Base-by-base conservation (phyloP, 2,888 invertebrate genomes). In the Melanotus villosus region DNA sequence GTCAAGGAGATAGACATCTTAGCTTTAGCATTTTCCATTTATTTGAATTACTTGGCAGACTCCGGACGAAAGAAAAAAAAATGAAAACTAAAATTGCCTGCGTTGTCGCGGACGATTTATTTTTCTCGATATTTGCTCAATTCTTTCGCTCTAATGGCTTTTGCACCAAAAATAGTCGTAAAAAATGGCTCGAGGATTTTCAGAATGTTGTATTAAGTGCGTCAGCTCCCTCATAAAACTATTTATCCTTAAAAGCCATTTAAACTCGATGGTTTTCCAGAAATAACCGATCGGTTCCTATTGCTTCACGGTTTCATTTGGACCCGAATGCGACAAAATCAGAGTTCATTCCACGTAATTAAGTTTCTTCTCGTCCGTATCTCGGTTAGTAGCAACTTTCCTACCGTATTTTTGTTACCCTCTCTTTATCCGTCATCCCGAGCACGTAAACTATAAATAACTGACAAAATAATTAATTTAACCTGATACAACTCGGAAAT, bases 401-500 rank as follows among this genome's bases (percentile, higher is more conserved):
- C 43, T 32, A 30, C 34, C 12, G 52, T 66, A 58, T 66, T 70
- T 66, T 62, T 47, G 60, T 16, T 57, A 58, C 65, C 45, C 52
- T 62, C 50, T 30, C 63, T 69, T 57, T 52, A 70, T 70, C 50
- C 54, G 56, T 70, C 70, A 63, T 70, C 69, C 69, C 50, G 45
- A 21, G 69, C 69, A 69, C 70, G 70, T 70, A 66, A 70, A 60
- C 65, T 66, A 70, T 70, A 70, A 70, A 70, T 70, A 66, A 66
- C 70, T 66, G 65, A 50, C 57, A 65, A 70, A 65, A 66, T 70
- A 66, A 70, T 70, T 70, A 70, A 70, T 70, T 66, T 70, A 57
- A 63, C 63, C 52, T 52, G 38, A 36, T 65, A 52, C 43, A 43
- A 45, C 26, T 43, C 58, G 16, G n/a, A 12, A 30, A 60, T 65